These are phyloP conservation scores for Melanotaenia parkinsoni DNA, from an alignment of 2,797 vertebrate genomes.

Conservation along the genomic window DNA sequence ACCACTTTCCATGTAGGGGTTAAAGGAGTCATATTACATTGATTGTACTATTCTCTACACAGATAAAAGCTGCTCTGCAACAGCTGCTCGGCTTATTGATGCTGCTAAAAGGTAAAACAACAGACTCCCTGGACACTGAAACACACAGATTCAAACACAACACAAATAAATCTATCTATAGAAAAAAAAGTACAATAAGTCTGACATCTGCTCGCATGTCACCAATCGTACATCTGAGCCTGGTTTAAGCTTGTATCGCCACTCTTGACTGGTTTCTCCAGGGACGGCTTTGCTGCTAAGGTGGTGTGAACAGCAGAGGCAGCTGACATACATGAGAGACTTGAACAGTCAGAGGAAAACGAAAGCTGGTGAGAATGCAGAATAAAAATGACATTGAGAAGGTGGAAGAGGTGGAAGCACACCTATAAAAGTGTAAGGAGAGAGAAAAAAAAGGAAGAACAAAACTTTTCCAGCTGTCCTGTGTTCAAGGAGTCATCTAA, in stretches of 20 bases:
- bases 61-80: slow-evolving; percentile 2
- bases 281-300: slow-evolving; percentile 30
- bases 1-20: neutral
- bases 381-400: slow-evolving; percentile 3
- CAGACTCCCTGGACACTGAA: slow-evolving; percentile 10
- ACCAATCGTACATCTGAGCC: slow-evolving; percentile 14
- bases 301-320: slow-evolving; percentile 49
- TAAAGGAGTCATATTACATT: neutral
- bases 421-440: slow-evolving; percentile 16
- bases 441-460: neutral
- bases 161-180: neutral
- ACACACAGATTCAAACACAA: neutral
- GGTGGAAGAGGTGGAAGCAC: slow-evolving; percentile 17
- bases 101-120: slow-evolving; percentile 43
- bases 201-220: slow-evolving; percentile 1
- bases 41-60: neutral
- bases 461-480: neutral
- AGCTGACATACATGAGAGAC: slow-evolving; percentile 53
- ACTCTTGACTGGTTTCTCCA: slow-evolving; percentile 37
- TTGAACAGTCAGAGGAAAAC: slow-evolving; percentile 30
- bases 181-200: slow-evolving; percentile 2
- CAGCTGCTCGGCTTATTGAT: slow-evolving; percentile 18
- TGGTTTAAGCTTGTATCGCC: slow-evolving; percentile 30
- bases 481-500: slow-evolving; percentile 7
- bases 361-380: slow-evolving; percentile 13